A percentile compares a stretch with the other conserved stretches of the same genome.
These are phyloP conservation scores for Scaptomyza reducta DNA, from an alignment of 2,888 invertebrate genomes.

Conservation along the genomic window DNA sequence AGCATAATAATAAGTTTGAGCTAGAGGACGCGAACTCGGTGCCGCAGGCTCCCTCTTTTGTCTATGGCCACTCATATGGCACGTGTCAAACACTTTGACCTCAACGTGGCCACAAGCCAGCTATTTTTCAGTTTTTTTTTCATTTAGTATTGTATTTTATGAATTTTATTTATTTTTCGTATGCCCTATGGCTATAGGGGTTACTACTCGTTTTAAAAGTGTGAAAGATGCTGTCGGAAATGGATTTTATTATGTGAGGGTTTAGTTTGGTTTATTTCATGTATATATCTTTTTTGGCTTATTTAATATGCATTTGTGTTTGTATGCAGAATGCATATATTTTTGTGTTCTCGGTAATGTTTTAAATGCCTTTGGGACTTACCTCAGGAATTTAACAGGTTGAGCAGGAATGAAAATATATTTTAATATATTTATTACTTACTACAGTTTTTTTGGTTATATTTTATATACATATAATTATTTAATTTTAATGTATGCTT, in stretches of 20 bases:
- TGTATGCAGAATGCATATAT: too few relatives aligned
- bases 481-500: too few relatives aligned
- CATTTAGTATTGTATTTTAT: conserved; percentile 1
- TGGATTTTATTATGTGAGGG: not conserved
- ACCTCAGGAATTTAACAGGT: not conserved
- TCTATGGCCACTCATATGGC: conserved; percentile 37
- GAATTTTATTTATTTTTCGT: not conserved
- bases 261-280: too few relatives aligned
- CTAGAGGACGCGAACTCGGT: conserved; percentile 2
- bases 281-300: too few relatives aligned
- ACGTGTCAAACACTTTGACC: conserved; percentile 51
- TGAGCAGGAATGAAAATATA: too few relatives aligned
- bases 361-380: not conserved
- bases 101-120: conserved; percentile 18
- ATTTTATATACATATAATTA: too few relatives aligned
- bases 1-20: conserved; percentile 7
- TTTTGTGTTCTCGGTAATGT: too few relatives aligned
- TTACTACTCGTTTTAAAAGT: too few relatives aligned
- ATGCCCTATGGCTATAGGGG: not conserved
- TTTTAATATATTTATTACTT: too few relatives aligned
- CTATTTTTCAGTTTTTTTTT: not conserved
- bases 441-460: too few relatives aligned
- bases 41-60: conserved; percentile 42
- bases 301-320: not conserved
- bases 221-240: too few relatives aligned